A percentile compares a stretch with the other conserved stretches of the same genome.
phyloP scores from a whole-genome alignment of 2,113 vertebrate species.

The Paralichthys olivaceus region DNA sequence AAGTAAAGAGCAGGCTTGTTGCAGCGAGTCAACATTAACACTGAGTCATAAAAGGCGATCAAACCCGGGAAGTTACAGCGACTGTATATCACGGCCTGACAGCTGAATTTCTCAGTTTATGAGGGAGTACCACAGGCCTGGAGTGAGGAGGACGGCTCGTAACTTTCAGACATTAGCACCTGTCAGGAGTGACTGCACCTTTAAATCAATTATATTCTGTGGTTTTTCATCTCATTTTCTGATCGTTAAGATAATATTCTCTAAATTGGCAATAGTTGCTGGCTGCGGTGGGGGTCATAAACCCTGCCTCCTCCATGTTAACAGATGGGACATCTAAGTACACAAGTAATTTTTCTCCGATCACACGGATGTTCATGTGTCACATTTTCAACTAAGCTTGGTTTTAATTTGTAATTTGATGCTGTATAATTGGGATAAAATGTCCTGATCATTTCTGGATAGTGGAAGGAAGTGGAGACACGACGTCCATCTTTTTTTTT shows the following conservation, averaged over 20 bases:
- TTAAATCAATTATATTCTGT: background rate
- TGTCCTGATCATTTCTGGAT: too few species aligned
- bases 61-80: conserved; percentile 34
- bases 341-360: background rate
- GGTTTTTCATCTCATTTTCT: background rate
- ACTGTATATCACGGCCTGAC: conserved; percentile 16
- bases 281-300: background rate
- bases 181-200: background rate
- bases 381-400: too few species aligned
- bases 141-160: background rate
- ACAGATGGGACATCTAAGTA: background rate
- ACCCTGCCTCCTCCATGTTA: background rate
- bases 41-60: conserved; percentile 32
- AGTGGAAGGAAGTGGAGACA: too few species aligned
- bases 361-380: too few species aligned
- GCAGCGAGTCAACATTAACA: conserved; percentile 17
- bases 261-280: too few species aligned
- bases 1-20: conserved; percentile 17
- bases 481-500: too few species aligned
- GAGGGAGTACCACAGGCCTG: conserved; percentile 1
- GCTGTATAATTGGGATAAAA: too few species aligned
- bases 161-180: conserved; percentile 1
- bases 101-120: conserved; percentile 28
- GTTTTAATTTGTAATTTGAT: too few species aligned
- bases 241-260: background rate